These are phyloP conservation scores for Sebastes hubbsi DNA, from an alignment of 2,797 vertebrate species.

Conservation along the genomic window DNA sequence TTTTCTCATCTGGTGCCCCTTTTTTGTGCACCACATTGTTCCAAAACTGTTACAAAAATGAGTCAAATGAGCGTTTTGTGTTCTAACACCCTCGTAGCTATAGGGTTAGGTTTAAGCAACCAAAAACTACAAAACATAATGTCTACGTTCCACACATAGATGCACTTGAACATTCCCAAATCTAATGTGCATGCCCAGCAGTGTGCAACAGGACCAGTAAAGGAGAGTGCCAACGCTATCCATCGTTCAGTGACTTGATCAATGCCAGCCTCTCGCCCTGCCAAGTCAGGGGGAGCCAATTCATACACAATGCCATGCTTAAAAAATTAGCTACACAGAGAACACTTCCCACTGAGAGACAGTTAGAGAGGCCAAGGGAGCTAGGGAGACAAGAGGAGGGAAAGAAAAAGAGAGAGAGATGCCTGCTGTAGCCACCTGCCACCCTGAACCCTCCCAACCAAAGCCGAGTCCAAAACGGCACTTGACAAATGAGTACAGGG, in stretches of 20 bases:
- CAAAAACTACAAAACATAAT: not conserved
- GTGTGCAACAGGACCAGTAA: constrained; percentile 2
- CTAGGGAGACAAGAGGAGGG: constrained; percentile 8
- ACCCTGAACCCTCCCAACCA: constrained; percentile 49
- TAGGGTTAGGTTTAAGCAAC: not conserved
- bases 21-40: not conserved
- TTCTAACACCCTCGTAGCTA: not conserved
- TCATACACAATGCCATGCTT: constrained; percentile 18
- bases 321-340: constrained; percentile 38
- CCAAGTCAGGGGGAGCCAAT: constrained; percentile 27
- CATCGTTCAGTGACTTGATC: constrained; percentile 19
- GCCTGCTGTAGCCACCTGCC: constrained; percentile 58
- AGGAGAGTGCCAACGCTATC: not conserved
- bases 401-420: constrained; percentile 24
- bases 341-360: constrained; percentile 22
- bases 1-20: not conserved
- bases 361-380: constrained; percentile 29
- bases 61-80: not conserved
- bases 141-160: not conserved
- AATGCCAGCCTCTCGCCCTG: constrained; percentile 24
- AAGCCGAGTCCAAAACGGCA: constrained; percentile 54
- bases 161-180: not conserved
- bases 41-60: not conserved
- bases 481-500: constrained; percentile 72
- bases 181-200: constrained; percentile 5